These are phyloP conservation scores for Glyptemys insculpta DNA, from an alignment of 2,797 vertebrate species.

Conservation along the genomic window DNA sequence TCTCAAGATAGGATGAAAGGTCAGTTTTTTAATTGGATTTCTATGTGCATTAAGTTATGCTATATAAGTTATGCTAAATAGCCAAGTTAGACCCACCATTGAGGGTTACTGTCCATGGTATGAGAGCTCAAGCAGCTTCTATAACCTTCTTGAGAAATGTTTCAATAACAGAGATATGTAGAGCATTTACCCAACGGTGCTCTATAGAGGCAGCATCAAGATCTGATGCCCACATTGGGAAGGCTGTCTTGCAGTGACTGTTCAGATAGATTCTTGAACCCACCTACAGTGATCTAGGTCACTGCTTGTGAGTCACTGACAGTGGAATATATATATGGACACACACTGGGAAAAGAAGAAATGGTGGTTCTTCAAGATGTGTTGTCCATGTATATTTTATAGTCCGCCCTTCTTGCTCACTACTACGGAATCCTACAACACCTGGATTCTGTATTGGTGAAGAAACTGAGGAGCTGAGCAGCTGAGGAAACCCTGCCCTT, in stretches of 20 bases:
- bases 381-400: too few species aligned
- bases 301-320: too few species aligned
- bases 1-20: background rate
- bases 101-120: background rate
- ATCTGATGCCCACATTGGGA: background rate
- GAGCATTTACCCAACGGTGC: background rate
- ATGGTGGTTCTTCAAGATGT: too few species aligned
- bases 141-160: background rate
- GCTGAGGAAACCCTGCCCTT: too few species aligned
- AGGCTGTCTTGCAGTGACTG: background rate
- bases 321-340: too few species aligned
- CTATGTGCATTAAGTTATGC: background rate
- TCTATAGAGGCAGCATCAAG: background rate
- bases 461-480: too few species aligned
- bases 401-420: too few species aligned
- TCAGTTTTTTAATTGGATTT: background rate
- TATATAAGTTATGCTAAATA: background rate
- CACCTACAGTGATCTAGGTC: too few species aligned
- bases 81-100: background rate
- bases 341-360: too few species aligned
- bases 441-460: too few species aligned
- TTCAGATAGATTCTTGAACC: background rate
- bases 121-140: background rate
- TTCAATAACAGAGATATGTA: background rate
- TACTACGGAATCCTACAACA: too few species aligned